phyloP scores from a whole-genome alignment of 2,888 invertebrate species.

The Rotaria sp. region DNA sequence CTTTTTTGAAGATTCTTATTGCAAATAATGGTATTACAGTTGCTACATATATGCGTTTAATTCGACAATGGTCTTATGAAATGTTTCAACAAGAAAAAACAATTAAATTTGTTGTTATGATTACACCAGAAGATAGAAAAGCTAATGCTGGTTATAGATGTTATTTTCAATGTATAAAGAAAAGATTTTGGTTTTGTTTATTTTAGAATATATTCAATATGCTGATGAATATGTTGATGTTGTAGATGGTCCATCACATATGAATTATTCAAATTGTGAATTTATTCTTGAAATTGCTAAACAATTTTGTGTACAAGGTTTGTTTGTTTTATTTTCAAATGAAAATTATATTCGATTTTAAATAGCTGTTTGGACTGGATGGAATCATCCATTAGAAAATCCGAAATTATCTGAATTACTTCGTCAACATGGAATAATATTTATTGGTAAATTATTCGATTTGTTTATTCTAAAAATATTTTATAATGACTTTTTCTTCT shows the following conservation, averaged over 20 bases:
- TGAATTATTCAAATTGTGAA: conserved; percentile 98
- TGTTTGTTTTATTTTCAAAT: conserved; percentile 40
- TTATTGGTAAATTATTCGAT: conserved; percentile 64
- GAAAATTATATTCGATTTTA: conserved; percentile 56
- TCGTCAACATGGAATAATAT: conserved; percentile 79
- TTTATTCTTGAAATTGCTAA: conserved; percentile 91
- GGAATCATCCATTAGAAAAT: conserved; percentile 99
- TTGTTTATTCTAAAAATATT: conserved; percentile 27
- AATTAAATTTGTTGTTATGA: conserved; percentile 93
- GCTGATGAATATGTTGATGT: conserved; percentile 98
- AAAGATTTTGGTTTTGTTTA: neutral
- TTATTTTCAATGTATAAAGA: conserved; percentile 12
- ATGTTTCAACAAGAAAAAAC: conserved; percentile 94
- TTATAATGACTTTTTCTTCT: neutral
- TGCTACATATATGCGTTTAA: conserved; percentile 94
- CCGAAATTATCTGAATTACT: conserved; percentile 89
- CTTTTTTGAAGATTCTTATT: conserved; percentile 64
- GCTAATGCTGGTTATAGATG: conserved; percentile 58
- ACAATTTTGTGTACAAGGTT: conserved; percentile 74
- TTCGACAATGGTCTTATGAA: conserved; percentile 93
- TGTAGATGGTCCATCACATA: conserved; percentile 93
- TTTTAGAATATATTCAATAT: conserved; percentile 85
- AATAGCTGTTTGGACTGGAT: conserved; percentile 91
- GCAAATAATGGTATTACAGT: conserved; percentile 98
- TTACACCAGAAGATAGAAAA: conserved; percentile 92